phyloP scores from a whole-genome alignment of 2,888 invertebrate genomes.

The Cantharis rufa region DNA sequence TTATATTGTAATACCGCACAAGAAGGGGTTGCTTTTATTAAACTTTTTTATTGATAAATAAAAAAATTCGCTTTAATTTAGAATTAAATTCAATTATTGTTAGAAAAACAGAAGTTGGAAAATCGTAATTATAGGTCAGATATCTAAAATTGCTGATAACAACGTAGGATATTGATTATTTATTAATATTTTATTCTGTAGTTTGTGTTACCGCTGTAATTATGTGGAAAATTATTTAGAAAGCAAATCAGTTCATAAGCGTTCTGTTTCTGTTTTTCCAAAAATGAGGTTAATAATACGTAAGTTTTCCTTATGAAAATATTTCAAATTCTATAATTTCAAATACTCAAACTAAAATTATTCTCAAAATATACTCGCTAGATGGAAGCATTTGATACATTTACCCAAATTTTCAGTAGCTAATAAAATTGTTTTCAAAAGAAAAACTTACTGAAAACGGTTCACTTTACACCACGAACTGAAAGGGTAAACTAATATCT shows the following conservation, averaged over 20 bases:
- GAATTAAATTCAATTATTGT: too few species aligned
- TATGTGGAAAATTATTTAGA: neutral
- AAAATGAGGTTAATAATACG: neutral
- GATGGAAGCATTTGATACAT: too few species aligned
- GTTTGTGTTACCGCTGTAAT: neutral
- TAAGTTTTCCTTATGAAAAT: neutral
- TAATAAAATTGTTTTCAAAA: too few species aligned
- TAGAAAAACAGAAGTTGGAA: too few species aligned
- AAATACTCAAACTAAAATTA: too few species aligned
- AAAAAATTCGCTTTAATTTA: neutral
- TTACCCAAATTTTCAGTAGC: too few species aligned
- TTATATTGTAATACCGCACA: neutral
- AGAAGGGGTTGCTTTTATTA: neutral
- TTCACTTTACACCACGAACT: too few species aligned
- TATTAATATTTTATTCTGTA: neutral
- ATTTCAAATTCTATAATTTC: too few species aligned
- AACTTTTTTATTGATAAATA: neutral
- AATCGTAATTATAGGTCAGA: neutral
- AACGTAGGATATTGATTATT: neutral
- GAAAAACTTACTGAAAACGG: too few species aligned
- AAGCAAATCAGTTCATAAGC: neutral
- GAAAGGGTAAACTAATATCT: too few species aligned
- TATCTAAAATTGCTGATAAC: neutral
- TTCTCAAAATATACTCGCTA: too few species aligned
- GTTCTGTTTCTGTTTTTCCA: neutral